Base-by-base conservation (phyloP, 2,888 invertebrate genomes). In the Bhutanitis thaidina region DNA sequence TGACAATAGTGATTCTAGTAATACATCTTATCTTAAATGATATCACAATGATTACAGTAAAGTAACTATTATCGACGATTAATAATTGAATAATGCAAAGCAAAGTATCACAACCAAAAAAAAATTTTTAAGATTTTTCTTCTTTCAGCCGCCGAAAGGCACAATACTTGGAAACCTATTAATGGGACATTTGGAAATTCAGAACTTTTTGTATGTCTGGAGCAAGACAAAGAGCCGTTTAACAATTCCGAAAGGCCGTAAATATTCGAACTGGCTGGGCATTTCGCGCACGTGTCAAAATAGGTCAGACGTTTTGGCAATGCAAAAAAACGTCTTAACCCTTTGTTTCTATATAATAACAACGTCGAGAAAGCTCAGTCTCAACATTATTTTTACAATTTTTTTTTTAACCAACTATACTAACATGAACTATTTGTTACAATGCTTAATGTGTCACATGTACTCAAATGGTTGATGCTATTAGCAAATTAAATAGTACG, bases 141-240 rank as follows among this genome's bases (percentile, higher is more conserved):
- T 52, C 27, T 16, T 32, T 12, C 53, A 32, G 39, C 54, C 55
- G 62, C 58, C 65, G 65, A 72, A 67, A 70, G 65, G 53, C 60
- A 76, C 76, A 74, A 78, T 80, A 76, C 56, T 56, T 57, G 61
- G 63, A 70, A 61, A 57, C 64, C 69, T 67, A 76, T 77, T 72
- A 80, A 78, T 71, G 59, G 64, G 62, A 68, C 62, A 66, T 61
- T 71, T 62, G 55, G 67, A 74, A 74, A 73, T 79, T 80, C 65
- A 72, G 69, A 62, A 64, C 60, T 70, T 81, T 82, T 85, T 82
- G 82, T 82, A 77, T 77, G 84, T 82, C 82, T 83, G 81, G 79
- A 76, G 59, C 60, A 55, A 70, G 68, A 82, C 82, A 82, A 82
- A 80, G 81, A 74, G 65, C 66, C 72, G 67, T 75, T 78, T 77